These are phyloP conservation scores for Elegia similella DNA, from an alignment of 2,888 invertebrate genomes.

Conservation along the genomic window DNA sequence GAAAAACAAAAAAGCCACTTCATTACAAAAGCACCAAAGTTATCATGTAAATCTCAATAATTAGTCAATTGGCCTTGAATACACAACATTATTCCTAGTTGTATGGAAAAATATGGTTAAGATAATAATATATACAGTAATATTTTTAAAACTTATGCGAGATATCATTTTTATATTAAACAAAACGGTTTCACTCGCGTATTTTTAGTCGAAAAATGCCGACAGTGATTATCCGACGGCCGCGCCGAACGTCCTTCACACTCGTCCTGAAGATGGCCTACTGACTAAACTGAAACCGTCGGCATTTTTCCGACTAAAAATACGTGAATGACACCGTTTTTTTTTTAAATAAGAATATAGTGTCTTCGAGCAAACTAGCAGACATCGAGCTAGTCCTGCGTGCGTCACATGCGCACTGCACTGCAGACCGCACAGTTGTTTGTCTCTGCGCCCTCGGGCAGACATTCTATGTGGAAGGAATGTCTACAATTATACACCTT, in stretches of 20 bases:
- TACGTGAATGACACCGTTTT: too few species aligned
- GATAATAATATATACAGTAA: slow-evolving; percentile 33
- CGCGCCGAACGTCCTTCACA: too few species aligned
- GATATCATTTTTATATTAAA: too few species aligned
- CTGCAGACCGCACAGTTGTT: slow-evolving; percentile 64
- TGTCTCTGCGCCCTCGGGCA: slow-evolving; percentile 76
- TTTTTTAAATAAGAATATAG: too few species aligned
- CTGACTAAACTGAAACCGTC: too few species aligned
- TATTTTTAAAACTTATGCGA: too few species aligned
- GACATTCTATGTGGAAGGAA: slow-evolving; percentile 92
- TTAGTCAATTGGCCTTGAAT: slow-evolving; percentile 35
- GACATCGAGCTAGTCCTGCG: slow-evolving; percentile 45
- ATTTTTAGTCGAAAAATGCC: too few species aligned
- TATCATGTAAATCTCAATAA: slow-evolving; percentile 29
- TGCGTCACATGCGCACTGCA: slow-evolving; percentile 68
- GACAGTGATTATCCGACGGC: too few species aligned
- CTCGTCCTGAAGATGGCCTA: too few species aligned
- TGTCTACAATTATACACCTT: slow-evolving; percentile 94
- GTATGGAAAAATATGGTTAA: slow-evolving; percentile 38
- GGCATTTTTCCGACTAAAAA: too few species aligned
- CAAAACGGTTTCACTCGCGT: too few species aligned
- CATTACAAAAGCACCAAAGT: slow-evolving; percentile 64
- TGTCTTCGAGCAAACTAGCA: slow-evolving; percentile 38
- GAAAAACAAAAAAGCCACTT: slow-evolving; percentile 50
- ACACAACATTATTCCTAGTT: slow-evolving; percentile 24